Percentiles rank a stretch among this genome's conserved stretches.
These are phyloP conservation scores for Calyptomena viridis DNA, from an alignment of 2,113 vertebrate species.

Conservation along the genomic window DNA sequence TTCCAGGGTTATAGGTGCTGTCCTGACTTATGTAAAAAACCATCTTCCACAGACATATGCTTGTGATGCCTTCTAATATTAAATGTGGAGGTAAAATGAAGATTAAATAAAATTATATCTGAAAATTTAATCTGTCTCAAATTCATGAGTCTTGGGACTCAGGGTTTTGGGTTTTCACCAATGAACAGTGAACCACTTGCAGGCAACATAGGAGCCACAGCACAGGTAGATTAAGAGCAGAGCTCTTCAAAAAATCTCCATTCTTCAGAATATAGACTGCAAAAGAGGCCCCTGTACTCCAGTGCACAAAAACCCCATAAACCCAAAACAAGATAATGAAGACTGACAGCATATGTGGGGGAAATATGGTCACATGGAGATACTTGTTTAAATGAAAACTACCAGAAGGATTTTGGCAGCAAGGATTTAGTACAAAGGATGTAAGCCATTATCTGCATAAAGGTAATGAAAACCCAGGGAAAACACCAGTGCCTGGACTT, in stretches of 20 bases:
- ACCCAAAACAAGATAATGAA: background rate
- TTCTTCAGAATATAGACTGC: background rate
- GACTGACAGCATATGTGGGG: background rate
- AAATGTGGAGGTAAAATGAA: background rate
- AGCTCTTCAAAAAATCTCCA: background rate
- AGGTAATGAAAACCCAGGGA: background rate
- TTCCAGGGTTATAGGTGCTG: background rate
- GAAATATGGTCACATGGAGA: background rate
- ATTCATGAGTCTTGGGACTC: background rate
- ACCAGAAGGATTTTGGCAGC: constrained; percentile 7
- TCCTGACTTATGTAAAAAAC: background rate
- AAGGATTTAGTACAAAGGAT: background rate
- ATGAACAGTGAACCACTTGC: background rate
- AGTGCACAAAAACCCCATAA: accelerated
- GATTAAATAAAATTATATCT: background rate
- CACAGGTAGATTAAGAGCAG: background rate
- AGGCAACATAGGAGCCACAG: background rate
- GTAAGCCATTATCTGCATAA: background rate
- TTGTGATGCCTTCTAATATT: background rate
- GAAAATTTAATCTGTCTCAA: background rate
- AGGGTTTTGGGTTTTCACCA: background rate
- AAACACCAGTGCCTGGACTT: constrained; percentile 14
- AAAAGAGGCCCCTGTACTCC: background rate
- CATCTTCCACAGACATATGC: background rate
- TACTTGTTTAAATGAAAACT: background rate